These are phyloP conservation scores for Agriopis aurantiaria DNA, from an alignment of 2,888 invertebrate genomes.

Conservation along the genomic window DNA sequence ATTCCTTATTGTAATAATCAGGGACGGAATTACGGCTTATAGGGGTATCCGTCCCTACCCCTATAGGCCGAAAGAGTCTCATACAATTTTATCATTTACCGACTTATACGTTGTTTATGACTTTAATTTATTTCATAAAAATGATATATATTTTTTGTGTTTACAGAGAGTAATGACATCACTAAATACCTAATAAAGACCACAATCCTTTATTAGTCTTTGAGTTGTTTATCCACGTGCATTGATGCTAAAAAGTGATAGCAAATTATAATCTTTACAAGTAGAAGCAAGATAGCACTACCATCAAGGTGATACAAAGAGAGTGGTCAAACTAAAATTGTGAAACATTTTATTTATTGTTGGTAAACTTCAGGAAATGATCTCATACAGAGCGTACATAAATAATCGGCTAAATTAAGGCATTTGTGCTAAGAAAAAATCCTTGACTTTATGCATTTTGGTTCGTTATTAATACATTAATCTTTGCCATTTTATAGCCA, in stretches of 20 bases:
- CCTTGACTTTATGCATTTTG: constrained; percentile 54
- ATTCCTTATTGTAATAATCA: not conserved
- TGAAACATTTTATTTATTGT: constrained; percentile 67
- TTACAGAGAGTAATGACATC: too few species aligned
- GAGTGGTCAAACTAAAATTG: constrained; percentile 70
- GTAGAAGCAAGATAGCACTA: constrained; percentile 62
- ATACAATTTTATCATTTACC: too few species aligned
- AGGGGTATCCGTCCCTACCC: too few species aligned
- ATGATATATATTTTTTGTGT: too few species aligned
- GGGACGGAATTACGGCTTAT: too few species aligned
- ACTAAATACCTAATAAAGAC: constrained; percentile 3
- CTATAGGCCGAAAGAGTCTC: too few species aligned
- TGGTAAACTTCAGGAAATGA: constrained; percentile 69
- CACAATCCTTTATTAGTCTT: constrained; percentile 56
- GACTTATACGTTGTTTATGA: too few species aligned
- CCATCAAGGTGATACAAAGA: constrained; percentile 75
- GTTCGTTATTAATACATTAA: constrained; percentile 14
- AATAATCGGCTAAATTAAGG: constrained; percentile 54
- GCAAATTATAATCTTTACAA: constrained; percentile 49
- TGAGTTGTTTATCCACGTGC: constrained; percentile 73
- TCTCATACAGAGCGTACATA: constrained; percentile 59
- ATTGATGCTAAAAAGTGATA: constrained; percentile 63
- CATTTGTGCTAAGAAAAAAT: constrained; percentile 44
- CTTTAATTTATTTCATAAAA: too few species aligned
- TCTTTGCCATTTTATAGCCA: constrained; percentile 13